Base-by-base conservation (phyloP, 2,888 invertebrate species). In the Mythimna vitellina region DNA sequence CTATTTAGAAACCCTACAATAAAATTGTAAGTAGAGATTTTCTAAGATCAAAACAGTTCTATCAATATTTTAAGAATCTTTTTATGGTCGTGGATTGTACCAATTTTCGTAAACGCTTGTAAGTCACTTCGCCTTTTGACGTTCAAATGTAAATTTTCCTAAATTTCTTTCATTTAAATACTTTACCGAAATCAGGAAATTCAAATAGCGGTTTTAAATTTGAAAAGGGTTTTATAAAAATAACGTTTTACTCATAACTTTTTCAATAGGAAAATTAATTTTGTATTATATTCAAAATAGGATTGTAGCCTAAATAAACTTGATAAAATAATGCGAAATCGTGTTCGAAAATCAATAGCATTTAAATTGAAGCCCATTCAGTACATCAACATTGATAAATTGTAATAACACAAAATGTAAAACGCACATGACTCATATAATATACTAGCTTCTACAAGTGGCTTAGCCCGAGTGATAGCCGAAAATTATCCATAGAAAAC, bases 21-120 rank as follows among this genome's bases (percentile, higher is more conserved):
- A 35, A 29, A 29, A 29, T 29, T 29, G 29, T 2, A 25, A 25
- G 25, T 25, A 25, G 25, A 25, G 25, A 25, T 10, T 42, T 42
- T 42, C 12, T 42, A 1, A 12, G 0, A 42, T 10, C 4, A 42
- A 42, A 12, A 10, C 12, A 12, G 12, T 42, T 42, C 42, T 42
- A 42, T 12, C 7, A 35, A 35, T 35, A 35, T 35, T 35, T 35
- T 35, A 35, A 8, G 2, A 32, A 20, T 9, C 20, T 56, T 22
- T 53, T 53, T 17, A 29, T 35, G 3, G 3, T 10, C 77, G 73
- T 78, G 85, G 85, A 88, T 20, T 35, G 86, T 84, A 90, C 85
- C 89, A 89, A 89, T 90, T 89, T 89, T 89, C 90, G 87, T 89
- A 90, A 90, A 85, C 88, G 84, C 81, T 81, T 89, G 88, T 91